Conservation (phyloP, 2,888 invertebrate genomes). For the Sarcophaga variegata region DNA sequence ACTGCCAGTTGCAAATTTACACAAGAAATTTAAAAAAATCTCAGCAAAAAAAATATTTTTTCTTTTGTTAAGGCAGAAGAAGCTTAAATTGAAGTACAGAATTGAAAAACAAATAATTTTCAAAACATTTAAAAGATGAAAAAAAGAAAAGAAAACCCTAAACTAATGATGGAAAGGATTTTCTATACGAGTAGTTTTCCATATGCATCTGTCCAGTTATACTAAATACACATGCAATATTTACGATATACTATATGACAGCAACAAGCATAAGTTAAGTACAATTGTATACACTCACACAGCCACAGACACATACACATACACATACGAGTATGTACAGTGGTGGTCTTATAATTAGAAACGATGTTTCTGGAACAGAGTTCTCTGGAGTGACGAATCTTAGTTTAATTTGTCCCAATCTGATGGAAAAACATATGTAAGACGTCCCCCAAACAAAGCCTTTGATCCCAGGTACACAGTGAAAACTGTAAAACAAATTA, state of each 20-base stretch:
- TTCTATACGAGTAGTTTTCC: background rate
- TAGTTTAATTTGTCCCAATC: too few species aligned
- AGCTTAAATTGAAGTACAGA: background rate
- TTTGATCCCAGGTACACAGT: too few species aligned
- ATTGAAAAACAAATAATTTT: background rate
- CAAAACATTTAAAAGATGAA: background rate
- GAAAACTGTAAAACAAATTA: too few species aligned
- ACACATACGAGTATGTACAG: too few species aligned
- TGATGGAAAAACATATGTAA: too few species aligned
- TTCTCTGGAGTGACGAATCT: too few species aligned
- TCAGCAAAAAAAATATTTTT: conserved; percentile 25
- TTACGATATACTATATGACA: conserved; percentile 56
- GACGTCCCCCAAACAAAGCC: too few species aligned
- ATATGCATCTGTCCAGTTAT: background rate
- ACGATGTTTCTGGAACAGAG: too few species aligned
- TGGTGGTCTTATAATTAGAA: too few species aligned
- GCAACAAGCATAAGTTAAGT: conserved; percentile 53
- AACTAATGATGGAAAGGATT: background rate
- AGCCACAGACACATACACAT: too few species aligned
- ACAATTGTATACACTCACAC: background rate
- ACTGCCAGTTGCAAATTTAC: conserved; percentile 18
- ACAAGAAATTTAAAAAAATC: conserved; percentile 35
- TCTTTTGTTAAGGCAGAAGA: too few species aligned
- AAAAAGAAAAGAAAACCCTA: background rate
- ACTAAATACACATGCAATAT: background rate